Evolutionary conservation across 2,888 invertebrate species (phyloP).

Genomic region (Chrysodeixis includens): DNA sequence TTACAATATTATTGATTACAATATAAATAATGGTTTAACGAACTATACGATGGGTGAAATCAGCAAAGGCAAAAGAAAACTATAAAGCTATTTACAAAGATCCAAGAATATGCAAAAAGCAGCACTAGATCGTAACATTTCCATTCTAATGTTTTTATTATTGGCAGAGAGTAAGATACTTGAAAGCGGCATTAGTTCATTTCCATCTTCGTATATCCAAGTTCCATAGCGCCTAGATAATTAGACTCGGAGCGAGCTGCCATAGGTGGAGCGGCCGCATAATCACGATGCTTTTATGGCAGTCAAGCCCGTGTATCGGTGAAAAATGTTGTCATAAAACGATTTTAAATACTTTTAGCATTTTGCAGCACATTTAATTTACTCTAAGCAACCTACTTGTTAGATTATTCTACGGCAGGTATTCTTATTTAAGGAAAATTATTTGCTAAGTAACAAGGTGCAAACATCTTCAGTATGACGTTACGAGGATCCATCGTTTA

Average conservation of each 20-base stretch:
- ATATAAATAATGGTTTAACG: background rate
- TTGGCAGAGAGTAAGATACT: conserved; percentile 30
- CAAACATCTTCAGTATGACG: conserved; percentile 53
- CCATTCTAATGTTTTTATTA: conserved; percentile 57
- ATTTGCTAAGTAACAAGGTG: conserved; percentile 50
- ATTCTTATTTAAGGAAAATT: conserved; percentile 47
- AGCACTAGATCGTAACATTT: conserved; percentile 37
- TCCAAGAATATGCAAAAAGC: conserved; percentile 22
- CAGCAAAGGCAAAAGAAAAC: background rate
- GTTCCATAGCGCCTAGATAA: conserved; percentile 80
- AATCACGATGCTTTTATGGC: conserved; percentile 82
- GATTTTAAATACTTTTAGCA: conserved; percentile 79
- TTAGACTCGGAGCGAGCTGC: conserved; percentile 80
- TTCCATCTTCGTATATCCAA: conserved; percentile 76
- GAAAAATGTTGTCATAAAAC: conserved; percentile 86
- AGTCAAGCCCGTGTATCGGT: conserved; percentile 77
- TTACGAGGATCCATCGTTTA: conserved; percentile 33
- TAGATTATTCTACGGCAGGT: conserved; percentile 51
- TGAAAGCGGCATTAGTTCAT: conserved; percentile 48
- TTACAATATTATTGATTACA: background rate
- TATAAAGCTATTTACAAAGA: conserved; percentile 33
- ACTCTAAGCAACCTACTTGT: conserved; percentile 58
- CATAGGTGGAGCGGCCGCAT: conserved; percentile 82
- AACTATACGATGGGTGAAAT: background rate
- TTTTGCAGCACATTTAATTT: conserved; percentile 65